phyloP scores from a whole-genome alignment of 2,888 invertebrate genomes.

The Drosophila anceps region DNA sequence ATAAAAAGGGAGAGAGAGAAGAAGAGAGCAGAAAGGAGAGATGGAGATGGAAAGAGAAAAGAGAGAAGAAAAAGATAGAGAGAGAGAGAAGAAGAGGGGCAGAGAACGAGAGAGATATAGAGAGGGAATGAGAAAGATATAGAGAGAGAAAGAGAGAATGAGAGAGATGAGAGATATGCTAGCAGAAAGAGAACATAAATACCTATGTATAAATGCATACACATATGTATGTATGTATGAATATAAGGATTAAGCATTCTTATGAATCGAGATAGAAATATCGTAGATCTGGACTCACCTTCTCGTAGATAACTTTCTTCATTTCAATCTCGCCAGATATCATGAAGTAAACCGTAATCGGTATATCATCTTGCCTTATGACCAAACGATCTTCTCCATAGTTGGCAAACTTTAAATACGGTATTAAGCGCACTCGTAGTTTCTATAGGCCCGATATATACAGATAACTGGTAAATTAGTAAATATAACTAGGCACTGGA shows the following conservation, averaged over 20 bases:
- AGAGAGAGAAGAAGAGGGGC: too few species aligned
- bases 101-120: neutral
- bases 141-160: too few species aligned
- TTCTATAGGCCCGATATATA: slow-evolving; percentile 83
- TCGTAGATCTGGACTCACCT: slow-evolving; percentile 61
- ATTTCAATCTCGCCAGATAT: slow-evolving; percentile 87
- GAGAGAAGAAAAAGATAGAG: neutral
- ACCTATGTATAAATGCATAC: too few species aligned
- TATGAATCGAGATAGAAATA: too few species aligned
- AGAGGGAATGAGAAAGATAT: neutral
- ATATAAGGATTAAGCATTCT: too few species aligned
- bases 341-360: slow-evolving; percentile 89
- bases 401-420: slow-evolving; percentile 88
- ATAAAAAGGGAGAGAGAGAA: neutral
- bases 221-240: too few species aligned
- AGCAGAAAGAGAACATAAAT: too few species aligned
- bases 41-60: neutral
- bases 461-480: neutral
- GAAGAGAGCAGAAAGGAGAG: neutral
- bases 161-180: too few species aligned
- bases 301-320: slow-evolving; percentile 72
- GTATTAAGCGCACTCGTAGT: slow-evolving; percentile 88
- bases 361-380: slow-evolving; percentile 88
- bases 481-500: neutral
- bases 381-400: slow-evolving; percentile 87